phyloP scores from a whole-genome alignment of 2,797 vertebrate species.

The Betta splendens region DNA sequence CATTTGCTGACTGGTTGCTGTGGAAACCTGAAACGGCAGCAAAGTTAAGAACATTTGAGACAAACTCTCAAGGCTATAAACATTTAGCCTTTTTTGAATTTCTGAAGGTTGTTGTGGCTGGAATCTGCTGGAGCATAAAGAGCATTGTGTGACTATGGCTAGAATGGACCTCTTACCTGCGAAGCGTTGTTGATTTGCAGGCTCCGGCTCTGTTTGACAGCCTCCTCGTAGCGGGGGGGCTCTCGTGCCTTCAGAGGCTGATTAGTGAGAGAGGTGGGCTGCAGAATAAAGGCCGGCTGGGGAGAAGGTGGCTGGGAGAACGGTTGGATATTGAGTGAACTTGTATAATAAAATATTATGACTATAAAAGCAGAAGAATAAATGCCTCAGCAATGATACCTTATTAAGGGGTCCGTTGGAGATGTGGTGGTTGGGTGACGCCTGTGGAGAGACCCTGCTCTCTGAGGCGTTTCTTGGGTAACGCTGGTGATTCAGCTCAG shows the following conservation, averaged over 20 bases:
- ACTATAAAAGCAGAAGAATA: not conserved
- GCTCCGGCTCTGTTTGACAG: conserved; percentile 92
- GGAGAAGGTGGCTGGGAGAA: conserved; percentile 68
- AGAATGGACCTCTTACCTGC: conserved; percentile 67
- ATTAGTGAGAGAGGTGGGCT: conserved; percentile 77
- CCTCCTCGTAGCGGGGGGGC: conserved; percentile 96
- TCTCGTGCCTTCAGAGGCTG: conserved; percentile 87
- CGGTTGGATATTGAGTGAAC: too few species aligned
- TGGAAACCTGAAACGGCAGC: conserved; percentile 82
- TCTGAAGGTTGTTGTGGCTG: not conserved
- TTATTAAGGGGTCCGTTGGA: conserved; percentile 87
- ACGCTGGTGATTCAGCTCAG: conserved; percentile 81
- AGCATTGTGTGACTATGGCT: not conserved
- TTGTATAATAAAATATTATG: too few species aligned
- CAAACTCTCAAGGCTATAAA: conserved; percentile 9
- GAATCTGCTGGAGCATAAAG: not conserved
- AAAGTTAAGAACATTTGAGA: conserved; percentile 38
- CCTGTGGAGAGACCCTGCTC: conserved; percentile 74
- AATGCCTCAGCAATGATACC: conserved; percentile 71
- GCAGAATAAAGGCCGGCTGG: conserved; percentile 83
- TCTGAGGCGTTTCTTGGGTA: conserved; percentile 84
- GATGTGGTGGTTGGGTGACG: conserved; percentile 79
- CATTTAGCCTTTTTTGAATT: not conserved
- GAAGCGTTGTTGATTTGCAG: conserved; percentile 74
- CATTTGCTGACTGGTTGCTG: conserved; percentile 96